Conservation (phyloP, 37 sponge, comb jelly and placozoan genomes). For the Tethya wilhelma region DNA sequence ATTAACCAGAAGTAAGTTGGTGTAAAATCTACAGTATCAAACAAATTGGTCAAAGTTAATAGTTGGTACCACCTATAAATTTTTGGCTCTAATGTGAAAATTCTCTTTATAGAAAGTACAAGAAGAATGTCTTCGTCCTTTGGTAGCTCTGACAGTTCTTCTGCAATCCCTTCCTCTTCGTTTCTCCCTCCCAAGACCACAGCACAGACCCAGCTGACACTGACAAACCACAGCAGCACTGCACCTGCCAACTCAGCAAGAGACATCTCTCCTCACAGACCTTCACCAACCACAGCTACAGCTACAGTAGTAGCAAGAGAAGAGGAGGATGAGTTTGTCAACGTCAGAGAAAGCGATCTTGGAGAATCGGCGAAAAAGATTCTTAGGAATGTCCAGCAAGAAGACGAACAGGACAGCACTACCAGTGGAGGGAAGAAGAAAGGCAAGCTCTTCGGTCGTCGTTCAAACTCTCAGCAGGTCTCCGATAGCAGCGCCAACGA, state of each 20-base stretch:
- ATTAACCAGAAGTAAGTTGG: too few relatives aligned
- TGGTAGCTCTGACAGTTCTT: too few relatives aligned
- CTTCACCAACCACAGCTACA: background rate
- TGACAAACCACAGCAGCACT: background rate
- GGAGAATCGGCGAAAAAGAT: slow-evolving; percentile 11
- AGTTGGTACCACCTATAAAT: too few relatives aligned
- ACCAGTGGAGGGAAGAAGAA: background rate
- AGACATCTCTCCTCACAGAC: background rate
- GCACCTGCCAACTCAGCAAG: too few relatives aligned
- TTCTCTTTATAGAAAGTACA: too few relatives aligned
- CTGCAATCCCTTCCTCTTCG: background rate
- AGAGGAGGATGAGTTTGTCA: background rate
- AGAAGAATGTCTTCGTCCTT: too few relatives aligned
- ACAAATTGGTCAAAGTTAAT: too few relatives aligned
- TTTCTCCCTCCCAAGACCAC: background rate
- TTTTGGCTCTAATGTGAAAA: too few relatives aligned
- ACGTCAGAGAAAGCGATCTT: background rate
- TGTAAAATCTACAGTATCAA: too few relatives aligned
- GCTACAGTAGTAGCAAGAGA: background rate
- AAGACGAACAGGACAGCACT: background rate
- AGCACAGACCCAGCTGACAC: background rate
- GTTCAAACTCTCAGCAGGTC: background rate
- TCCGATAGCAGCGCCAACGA: background rate
- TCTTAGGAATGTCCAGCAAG: slow-evolving; percentile 14
- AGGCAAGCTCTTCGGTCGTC: background rate